Conservation (phyloP, 1,140 invertebrate genomes). For the Steinernema feltiae region DNA sequence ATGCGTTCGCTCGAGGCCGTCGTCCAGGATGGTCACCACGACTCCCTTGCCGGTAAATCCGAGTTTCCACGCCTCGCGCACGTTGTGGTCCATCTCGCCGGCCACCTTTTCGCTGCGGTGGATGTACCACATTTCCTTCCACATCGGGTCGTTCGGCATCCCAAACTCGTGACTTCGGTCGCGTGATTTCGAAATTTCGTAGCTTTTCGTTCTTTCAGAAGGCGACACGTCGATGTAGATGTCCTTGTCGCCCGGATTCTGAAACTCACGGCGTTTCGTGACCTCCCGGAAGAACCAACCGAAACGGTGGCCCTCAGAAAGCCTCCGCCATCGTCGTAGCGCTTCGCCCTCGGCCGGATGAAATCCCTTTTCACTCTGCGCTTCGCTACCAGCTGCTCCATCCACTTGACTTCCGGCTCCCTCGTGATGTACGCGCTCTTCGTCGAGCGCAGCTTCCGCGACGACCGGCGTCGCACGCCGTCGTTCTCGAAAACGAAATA, state of each 20-base stretch:
- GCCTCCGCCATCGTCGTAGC: slow-evolving; percentile 13
- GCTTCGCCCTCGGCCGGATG: slow-evolving; percentile 17
- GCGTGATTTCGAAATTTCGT: slow-evolving; percentile 23
- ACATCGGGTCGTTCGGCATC: slow-evolving; percentile 53
- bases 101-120: slow-evolving; percentile 36
- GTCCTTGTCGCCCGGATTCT: slow-evolving; percentile 26
- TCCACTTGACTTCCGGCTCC: slow-evolving; percentile 69
- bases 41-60: slow-evolving; percentile 66
- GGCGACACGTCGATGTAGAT: slow-evolving; percentile 23
- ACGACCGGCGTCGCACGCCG: slow-evolving; percentile 29
- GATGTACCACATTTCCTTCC: slow-evolving; percentile 58
- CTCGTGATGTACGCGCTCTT: slow-evolving; percentile 27
- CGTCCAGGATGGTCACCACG: slow-evolving; percentile 88
- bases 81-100: slow-evolving; percentile 52
- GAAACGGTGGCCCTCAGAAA: slow-evolving; percentile 21
- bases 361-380: slow-evolving; percentile 78
- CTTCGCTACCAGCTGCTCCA: slow-evolving; percentile 85
- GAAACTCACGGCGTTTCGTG: no score
- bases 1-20: slow-evolving; percentile 94
- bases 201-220: background rate
- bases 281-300: background rate
- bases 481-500: slow-evolving; percentile 43
- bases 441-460: slow-evolving; percentile 30
- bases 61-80: slow-evolving; percentile 52
- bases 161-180: background rate